Evolutionary conservation across 2,888 invertebrate species (phyloP), one percentile per base, ranked within the genome.

Genomic region (Morinoia aosen): DNA sequence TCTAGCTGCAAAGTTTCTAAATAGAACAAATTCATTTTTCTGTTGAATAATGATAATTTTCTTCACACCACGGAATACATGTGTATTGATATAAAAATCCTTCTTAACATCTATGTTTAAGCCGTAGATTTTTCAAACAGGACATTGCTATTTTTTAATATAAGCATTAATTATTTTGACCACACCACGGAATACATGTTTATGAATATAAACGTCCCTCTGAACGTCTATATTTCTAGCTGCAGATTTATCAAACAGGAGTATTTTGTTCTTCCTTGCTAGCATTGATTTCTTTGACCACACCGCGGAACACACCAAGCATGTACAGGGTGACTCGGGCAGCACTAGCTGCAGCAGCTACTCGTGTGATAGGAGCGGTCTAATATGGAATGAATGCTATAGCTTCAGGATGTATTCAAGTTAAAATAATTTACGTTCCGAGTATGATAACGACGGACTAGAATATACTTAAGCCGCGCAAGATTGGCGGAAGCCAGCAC

Each of bases 371-470:
- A 76, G 76, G 76, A 33, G 76, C 76, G 76, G 2, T 76, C 10
- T 76, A 33, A 76, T 76, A 33, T 76, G 76, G 33, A 76, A 2
- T 16, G 76, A 76, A 76, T 76, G 16, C 25, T 76, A 76, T 76
- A 33, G 76, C 76, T 76, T 76, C 19, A 76, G 76, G 76, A 76
- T 76, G 76, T 33, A 76, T 76, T 76, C 76, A 76, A 76, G 76
- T 76, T 76, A 76, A 76, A 16, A 76, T 76, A 76, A 76, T 76
- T 76, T 76, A 76, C 76, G 76, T 76, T 76, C 76, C 76, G 25
- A 33, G 25, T 76, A 16, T 76, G 76, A 76, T 76, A 76, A 33
- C 76, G 76, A 76, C 33, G 25, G 76, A 16, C 76, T 33, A 76
- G 76, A 76, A 76, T 76, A 76, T 76, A 76, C 76, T 76, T 76